Percentiles rank a stretch among this genome's conserved stretches.
phyloP scores from a whole-genome alignment of 2,797 vertebrate species.

The Buphagus erythrorhynchus region DNA sequence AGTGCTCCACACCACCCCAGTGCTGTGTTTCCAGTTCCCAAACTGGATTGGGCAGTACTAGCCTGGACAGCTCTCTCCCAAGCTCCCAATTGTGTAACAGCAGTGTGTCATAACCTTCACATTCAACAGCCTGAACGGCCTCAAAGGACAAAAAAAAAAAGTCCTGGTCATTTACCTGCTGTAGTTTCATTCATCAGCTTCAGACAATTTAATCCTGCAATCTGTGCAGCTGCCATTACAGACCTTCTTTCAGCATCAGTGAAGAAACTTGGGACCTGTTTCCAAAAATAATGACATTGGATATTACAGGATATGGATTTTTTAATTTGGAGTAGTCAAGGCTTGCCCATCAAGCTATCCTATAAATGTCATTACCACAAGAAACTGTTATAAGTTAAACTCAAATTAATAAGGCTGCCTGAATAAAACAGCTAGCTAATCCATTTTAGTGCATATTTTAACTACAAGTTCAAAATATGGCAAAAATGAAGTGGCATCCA shows the following conservation, averaged over 20 bases:
- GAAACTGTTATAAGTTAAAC: not conserved
- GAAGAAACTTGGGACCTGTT: constrained; percentile 82
- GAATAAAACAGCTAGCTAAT: not conserved
- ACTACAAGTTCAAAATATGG: not conserved
- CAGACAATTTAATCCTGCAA: constrained; percentile 84
- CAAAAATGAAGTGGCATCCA: not conserved
- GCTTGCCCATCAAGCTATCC: not conserved
- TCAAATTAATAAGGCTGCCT: not conserved
- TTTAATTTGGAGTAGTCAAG: not conserved
- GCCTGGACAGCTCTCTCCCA: not conserved
- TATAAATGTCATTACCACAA: not conserved
- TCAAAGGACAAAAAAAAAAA: not conserved
- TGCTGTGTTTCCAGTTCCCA: not conserved
- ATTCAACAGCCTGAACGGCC: not conserved
- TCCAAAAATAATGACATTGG: not conserved
- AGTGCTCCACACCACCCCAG: not conserved
- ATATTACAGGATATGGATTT: not conserved
- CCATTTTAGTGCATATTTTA: not conserved
- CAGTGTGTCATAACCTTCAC: not conserved
- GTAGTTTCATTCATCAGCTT: constrained; percentile 85
- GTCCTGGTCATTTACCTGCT: constrained; percentile 70
- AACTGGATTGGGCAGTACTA: not conserved
- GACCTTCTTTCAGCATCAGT: constrained; percentile 82
- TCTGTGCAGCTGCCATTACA: constrained; percentile 82
- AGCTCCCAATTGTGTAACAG: not conserved